These are phyloP conservation scores for Drosophila murphyi DNA, from an alignment of 1,140 invertebrate genomes.

Conservation along the genomic window DNA sequence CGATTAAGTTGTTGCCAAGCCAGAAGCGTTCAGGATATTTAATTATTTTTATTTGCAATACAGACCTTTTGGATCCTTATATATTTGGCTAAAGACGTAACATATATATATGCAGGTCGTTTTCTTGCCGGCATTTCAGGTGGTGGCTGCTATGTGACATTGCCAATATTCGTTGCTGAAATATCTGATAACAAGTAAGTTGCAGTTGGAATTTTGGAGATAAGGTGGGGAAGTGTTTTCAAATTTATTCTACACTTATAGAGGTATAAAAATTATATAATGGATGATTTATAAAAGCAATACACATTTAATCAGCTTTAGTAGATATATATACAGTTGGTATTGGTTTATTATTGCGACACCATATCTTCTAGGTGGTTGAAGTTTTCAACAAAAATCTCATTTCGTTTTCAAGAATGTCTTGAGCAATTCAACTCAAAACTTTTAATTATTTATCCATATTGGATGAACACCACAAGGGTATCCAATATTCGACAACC, in stretches of 20 bases:
- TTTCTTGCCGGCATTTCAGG: slow-evolving; percentile 82
- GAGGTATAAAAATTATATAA: no score
- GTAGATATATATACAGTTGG: no score
- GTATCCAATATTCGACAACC: no score
- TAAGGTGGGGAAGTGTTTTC: background rate
- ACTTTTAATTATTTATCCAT: no score
- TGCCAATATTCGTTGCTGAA: slow-evolving; percentile 74
- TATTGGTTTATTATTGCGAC: no score
- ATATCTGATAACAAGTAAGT: slow-evolving; percentile 75
- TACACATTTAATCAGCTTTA: no score
- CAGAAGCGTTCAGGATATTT: background rate
- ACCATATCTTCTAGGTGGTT: no score
- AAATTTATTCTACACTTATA: background rate
- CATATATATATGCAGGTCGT: slow-evolving; percentile 78
- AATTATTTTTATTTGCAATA: background rate
- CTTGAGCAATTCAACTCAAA: no score
- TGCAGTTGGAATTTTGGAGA: slow-evolving; percentile 3
- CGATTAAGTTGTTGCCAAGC: slow-evolving; percentile 33
- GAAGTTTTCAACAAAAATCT: no score
- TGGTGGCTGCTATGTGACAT: slow-evolving; percentile 66
- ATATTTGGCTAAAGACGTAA: slow-evolving; percentile 63
- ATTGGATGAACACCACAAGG: no score
- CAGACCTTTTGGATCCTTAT: slow-evolving; percentile 75
- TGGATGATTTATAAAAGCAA: no score
- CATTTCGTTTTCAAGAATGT: no score